Conservation (phyloP, 2,113 vertebrate genomes). For the Charina bottae region DNA sequence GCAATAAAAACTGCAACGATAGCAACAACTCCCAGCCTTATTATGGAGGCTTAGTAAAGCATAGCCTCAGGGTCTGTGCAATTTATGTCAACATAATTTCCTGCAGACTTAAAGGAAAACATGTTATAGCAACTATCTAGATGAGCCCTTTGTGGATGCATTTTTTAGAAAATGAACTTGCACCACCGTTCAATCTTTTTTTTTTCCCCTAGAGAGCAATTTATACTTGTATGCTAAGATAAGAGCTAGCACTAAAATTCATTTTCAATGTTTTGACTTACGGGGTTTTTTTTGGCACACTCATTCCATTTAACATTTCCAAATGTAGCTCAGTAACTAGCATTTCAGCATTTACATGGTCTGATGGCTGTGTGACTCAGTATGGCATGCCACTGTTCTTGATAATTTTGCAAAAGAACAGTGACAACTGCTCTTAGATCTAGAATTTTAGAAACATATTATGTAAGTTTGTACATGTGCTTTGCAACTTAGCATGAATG, state of each 20-base stretch:
- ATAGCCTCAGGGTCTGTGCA: background rate
- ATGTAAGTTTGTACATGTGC: background rate
- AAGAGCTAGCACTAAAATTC: background rate
- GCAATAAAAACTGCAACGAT: background rate
- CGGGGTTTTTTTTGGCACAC: background rate
- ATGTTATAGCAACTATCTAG: background rate
- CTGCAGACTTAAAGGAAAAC: background rate
- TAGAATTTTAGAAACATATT: background rate
- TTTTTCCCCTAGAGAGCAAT: background rate
- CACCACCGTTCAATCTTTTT: background rate
- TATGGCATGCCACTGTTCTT: background rate
- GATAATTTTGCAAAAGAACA: background rate
- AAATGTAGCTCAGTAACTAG: background rate
- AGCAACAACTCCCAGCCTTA: background rate
- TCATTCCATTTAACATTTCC: slow-evolving; percentile 12
- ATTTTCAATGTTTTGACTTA: slow-evolving; percentile 8
- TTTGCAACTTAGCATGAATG: background rate
- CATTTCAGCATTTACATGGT: background rate
- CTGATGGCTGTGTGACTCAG: background rate
- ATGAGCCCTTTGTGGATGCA: background rate
- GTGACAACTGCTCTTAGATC: background rate
- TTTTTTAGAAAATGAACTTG: background rate
- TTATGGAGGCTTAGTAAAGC: background rate
- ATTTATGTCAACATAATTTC: background rate
- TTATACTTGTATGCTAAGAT: background rate